Base-by-base conservation (phyloP, 2,888 invertebrate species). In the Boloria euphrosyne region DNA sequence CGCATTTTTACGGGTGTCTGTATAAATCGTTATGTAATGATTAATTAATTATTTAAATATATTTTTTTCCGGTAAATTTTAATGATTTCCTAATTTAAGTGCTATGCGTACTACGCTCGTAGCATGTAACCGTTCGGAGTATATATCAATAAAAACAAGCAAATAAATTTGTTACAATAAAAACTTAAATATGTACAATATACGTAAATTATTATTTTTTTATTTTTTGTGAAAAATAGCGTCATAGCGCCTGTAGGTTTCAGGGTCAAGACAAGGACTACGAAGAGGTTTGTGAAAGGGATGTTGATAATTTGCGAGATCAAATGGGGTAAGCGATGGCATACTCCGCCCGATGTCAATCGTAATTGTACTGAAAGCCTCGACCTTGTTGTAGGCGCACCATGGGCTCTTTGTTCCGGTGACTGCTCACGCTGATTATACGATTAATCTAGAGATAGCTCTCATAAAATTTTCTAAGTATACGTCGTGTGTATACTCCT, bases 191-290 rank as follows among this genome's bases (percentile, higher is more conserved):
- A 55, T 22, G 22, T 22, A 22, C 0, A 5, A 57, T 22, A 57
- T 57, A 16, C 27, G 4, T 13, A n/a, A n/a, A 7, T 38, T n/a
- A 31, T 18, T 18, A 14, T 46, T 27, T 10, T 18, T 13, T 44
- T 44, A 22, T 57, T 57, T 63, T 51, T 43, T 27, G 57, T 16
- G 50, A 55, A 13, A 50, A 17, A 27, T 16, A 59, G 44, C 55
- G 66, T 52, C 44, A 17, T 16, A 59, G 49, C 55, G 66, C 44
- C 49, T 60, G 51, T 49, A 61, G 55, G 49, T 70, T 73, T 89
- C 89, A 87, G 86, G 89, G 89, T 87, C 89, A 89, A 82, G 78
- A 83, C 85, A 87, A 87, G 89, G 86, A 84, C 84, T 83, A 69
- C 66, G 62, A 68, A 59, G 63, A 58, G 55, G 38, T 10, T 38